Base-by-base conservation (phyloP, 2,888 invertebrate species). In the Sthenelais limicola region DNA sequence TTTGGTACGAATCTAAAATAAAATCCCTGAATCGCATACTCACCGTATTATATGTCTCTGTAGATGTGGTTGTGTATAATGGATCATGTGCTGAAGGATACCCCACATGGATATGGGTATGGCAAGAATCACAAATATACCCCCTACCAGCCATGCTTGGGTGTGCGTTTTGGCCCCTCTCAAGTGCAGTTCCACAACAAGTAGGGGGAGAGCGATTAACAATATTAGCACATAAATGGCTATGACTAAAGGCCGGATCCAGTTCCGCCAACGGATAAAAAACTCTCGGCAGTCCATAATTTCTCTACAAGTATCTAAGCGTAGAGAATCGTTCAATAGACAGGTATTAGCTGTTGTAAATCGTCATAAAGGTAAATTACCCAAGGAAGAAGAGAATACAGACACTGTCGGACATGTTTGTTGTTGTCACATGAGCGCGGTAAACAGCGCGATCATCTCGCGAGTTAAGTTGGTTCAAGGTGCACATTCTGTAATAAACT, bases 31-130 rank as follows among this genome's bases (percentile, higher is more conserved):
- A n/a, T n/a, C n/a, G n/a, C n/a, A n/a, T n/a, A 12, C 24, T 74
- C 81, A 94, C 93, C 97, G 92, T 80, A 97, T 96, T 76, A 98
- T 95, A 88, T 96, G 94, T 88, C 96, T 95, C 84, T 97, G 97
- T 79, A 97, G 89, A 80, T 92, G 92, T 21, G 97, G 97, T 84
- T 96, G 94, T 0, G 94, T 96, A 84, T 96, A 97, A 88, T 97
- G 93, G 72, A 96, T 93, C 85, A 97, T 92, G 89, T 98, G 97
- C 87, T 96, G 95, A 56, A 94, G 92, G 82, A 98, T 97, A 89
- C 96, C 95, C 93, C 96, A 97, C 82, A 97, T 91, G 54, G 97
- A 95, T 77, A 97, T 93, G 0, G 97, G 97, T 66, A 98, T 90
- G 0, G 97, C 94, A 73, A 96, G 90, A 77, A 96, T 90, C 28